A percentile compares a stretch with the other conserved stretches of the same genome.
These are phyloP conservation scores for Bagarius yarrelli DNA, from an alignment of 2,113 vertebrate genomes.

Conservation along the genomic window DNA sequence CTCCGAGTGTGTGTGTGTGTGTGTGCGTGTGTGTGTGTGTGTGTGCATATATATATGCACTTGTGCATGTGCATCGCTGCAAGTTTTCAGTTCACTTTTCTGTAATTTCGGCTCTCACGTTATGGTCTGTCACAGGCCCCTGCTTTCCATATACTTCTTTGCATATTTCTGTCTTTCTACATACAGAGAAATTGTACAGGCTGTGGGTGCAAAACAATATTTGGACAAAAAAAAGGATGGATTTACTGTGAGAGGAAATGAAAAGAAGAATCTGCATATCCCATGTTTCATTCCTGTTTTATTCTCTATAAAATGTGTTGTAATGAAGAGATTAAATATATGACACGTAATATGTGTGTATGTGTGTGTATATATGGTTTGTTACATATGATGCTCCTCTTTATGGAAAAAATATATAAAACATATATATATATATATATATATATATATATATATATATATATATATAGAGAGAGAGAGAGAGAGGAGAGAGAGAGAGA, in stretches of 20 bases:
- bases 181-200: slow-evolving; percentile 57
- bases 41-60: background rate
- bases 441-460: slow-evolving; percentile 40
- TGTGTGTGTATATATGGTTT: slow-evolving; percentile 66
- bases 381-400: slow-evolving; percentile 77
- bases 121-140: slow-evolving; percentile 33
- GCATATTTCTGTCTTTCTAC: slow-evolving; percentile 35
- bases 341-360: slow-evolving; percentile 70
- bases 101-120: slow-evolving; percentile 57
- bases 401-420: slow-evolving; percentile 71
- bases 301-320: slow-evolving; percentile 74
- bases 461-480: background rate
- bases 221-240: slow-evolving; percentile 47
- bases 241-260: slow-evolving; percentile 62
- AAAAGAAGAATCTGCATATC: slow-evolving; percentile 70
- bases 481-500: accelerated
- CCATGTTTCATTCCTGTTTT: slow-evolving; percentile 72
- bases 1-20: background rate
- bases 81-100: slow-evolving; percentile 33
- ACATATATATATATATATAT: slow-evolving; percentile 57
- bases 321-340: slow-evolving; percentile 76
- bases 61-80: background rate
- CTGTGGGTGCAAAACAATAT: slow-evolving; percentile 54
- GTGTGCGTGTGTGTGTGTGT: background rate
- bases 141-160: slow-evolving; percentile 35